Percentiles rank a stretch among this genome's conserved stretches.
These are phyloP conservation scores for Nicator chloris DNA, from an alignment of 2,113 vertebrate genomes.

Conservation along the genomic window DNA sequence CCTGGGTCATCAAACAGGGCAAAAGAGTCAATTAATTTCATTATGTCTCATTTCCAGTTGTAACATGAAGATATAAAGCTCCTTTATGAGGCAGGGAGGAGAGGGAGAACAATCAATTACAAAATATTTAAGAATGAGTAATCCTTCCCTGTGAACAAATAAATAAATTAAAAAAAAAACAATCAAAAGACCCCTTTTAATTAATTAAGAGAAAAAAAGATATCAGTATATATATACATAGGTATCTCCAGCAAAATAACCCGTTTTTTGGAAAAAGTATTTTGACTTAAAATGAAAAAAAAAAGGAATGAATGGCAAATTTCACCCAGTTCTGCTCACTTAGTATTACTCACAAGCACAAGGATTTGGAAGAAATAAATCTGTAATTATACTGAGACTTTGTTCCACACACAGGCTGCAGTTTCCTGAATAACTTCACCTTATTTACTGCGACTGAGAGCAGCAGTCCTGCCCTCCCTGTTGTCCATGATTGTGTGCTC, in stretches of 20 bases:
- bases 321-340: neutral
- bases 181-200: neutral
- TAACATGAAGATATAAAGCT: neutral
- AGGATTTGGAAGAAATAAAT: neutral
- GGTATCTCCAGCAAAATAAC: neutral
- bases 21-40: neutral
- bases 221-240: neutral
- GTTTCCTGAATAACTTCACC: neutral
- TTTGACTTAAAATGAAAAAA: neutral
- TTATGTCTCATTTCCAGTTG: neutral
- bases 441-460: constrained; percentile 12
- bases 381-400: neutral
- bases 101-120: neutral
- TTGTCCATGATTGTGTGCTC: neutral
- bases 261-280: neutral
- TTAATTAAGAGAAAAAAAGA: neutral
- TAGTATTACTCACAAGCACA: neutral
- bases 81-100: neutral
- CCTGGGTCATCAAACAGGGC: neutral
- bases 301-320: neutral
- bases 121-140: neutral
- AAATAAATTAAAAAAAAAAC: neutral
- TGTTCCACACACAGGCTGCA: neutral
- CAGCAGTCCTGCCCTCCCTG: neutral
- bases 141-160: neutral